Base-by-base conservation (phyloP, 2,113 vertebrate species). In the Mobula birostris region DNA sequence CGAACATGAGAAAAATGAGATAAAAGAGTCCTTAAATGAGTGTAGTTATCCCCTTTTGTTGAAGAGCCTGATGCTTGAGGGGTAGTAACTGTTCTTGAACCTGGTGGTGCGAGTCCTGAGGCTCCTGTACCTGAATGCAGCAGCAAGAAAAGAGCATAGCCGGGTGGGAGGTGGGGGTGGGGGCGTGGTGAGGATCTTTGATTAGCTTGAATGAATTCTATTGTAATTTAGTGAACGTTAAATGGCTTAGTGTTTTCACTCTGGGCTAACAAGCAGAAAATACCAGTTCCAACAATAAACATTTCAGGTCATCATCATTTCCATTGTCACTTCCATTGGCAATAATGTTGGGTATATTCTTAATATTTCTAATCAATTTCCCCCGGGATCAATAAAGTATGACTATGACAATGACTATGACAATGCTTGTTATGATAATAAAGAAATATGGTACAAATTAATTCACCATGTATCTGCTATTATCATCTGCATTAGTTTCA, bases 391-490 rank as follows among this genome's bases (percentile, higher is more conserved):
- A 36, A 36, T 36, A 36, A 36, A 36, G 36, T 36, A 36, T 36
- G 36, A 36, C 36, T 36, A 36, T 36, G 36, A 36, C 36, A 36
- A 36, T 36, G 36, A 36, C 36, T 36, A 36, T 36, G 36, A 36
- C 36, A 36, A 88, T 66, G 29, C 58, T 88, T 63, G 85, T 88
- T 88, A n/a, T 63, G 29, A 61, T 63, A 88, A 63, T 4, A 24
- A 8, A 88, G 56, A n/a, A 88, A 88, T 88, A 11, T 63, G 61
- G 14, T n/a, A n/a, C 58, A 63, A 61, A 63, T 88, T 63, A 58
- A 88, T 63, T 88, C 85, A 88, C 58, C 11, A 32, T 88, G 63
- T 61, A 88, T 63, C 85, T 88, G 85, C 58, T 88, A 15, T 63
- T 63, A 63, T 63, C 27, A 88, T 58, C 27, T 5, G n/a, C 24